Evolutionary conservation across 2,113 vertebrate genomes (phyloP).

Genomic region (Microtus ochrogaster): DNA sequence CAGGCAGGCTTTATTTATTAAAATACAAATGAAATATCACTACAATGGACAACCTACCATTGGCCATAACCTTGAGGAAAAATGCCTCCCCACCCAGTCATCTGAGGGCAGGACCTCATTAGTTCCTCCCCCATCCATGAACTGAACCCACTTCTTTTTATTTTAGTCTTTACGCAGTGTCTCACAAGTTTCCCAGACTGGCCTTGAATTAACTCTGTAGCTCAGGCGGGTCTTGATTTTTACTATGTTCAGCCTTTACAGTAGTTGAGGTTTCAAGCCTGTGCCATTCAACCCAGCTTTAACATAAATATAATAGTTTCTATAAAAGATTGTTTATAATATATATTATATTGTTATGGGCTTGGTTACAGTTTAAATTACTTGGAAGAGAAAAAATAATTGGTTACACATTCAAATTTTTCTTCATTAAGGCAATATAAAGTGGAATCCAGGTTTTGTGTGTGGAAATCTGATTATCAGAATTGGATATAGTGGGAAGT

Average conservation of each 20-base stretch:
- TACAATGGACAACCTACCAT: not conserved
- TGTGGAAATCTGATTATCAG: not conserved
- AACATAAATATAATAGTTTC: not conserved
- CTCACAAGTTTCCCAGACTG: not conserved
- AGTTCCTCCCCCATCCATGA: not conserved
- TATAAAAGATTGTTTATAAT: not conserved
- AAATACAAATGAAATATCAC: no score
- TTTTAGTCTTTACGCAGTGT: not conserved
- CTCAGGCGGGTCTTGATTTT: not conserved
- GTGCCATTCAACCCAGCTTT: no score
- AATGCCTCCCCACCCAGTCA: fast-evolving
- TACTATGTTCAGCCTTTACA: not conserved
- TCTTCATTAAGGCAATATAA: not conserved
- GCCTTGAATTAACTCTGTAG: not conserved
- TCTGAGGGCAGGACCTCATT: not conserved
- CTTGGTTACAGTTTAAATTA: not conserved
- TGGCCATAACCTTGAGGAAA: not conserved
- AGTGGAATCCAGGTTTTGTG: not conserved
- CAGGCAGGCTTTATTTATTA: no score
- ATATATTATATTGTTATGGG: not conserved
- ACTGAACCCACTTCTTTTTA: not conserved
- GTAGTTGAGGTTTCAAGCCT: not conserved
- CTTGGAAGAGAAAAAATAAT: not conserved
- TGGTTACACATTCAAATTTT: not conserved
- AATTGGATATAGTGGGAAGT: not conserved